Conservation (phyloP, 2,797 vertebrate species). For the Xiphophorus birchmanni region DNA sequence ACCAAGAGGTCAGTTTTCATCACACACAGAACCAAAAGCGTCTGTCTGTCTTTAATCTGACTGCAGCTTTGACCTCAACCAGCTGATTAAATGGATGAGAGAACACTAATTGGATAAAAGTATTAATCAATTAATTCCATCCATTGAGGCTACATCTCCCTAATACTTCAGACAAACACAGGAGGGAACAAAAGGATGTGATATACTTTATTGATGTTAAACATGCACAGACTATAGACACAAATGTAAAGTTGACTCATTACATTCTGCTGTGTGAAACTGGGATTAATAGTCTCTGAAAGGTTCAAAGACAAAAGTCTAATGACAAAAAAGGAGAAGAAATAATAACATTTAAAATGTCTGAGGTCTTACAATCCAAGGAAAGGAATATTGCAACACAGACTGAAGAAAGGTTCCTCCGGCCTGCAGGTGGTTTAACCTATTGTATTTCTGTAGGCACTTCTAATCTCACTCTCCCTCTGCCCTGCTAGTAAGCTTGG, state of each 20-base stretch:
- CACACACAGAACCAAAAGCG: slow-evolving; percentile 65
- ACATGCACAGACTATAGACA: slow-evolving; percentile 49
- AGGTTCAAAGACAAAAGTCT: slow-evolving; percentile 54
- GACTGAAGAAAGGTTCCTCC: slow-evolving; percentile 47
- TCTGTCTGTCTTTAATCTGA: slow-evolving; percentile 70
- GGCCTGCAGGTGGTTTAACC: slow-evolving; percentile 73
- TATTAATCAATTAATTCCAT: slow-evolving; percentile 85
- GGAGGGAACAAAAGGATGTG: slow-evolving; percentile 44
- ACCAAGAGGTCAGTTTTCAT: slow-evolving; percentile 68
- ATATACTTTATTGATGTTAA: slow-evolving; percentile 45
- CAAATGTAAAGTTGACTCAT: slow-evolving; percentile 35
- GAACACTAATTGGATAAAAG: slow-evolving; percentile 85
- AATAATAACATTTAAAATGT: slow-evolving; percentile 68
- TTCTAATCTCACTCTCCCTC: slow-evolving; percentile 66
- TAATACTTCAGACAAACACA: slow-evolving; percentile 83
- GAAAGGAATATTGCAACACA: slow-evolving; percentile 62
- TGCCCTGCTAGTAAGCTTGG: slow-evolving; percentile 48
- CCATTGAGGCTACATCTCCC: slow-evolving; percentile 76
- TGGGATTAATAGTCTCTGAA: slow-evolving; percentile 75
- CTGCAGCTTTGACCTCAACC: slow-evolving; percentile 67
- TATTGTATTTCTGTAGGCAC: slow-evolving; percentile 65
- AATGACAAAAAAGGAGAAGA: slow-evolving; percentile 37
- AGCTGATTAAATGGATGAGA: slow-evolving; percentile 85
- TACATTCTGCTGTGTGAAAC: slow-evolving; percentile 29
- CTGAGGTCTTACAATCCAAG: slow-evolving; percentile 61